Percentiles rank a stretch among this genome's conserved stretches.
Evolutionary conservation across 2,797 vertebrate species (phyloP).

Genomic region (Sus cebifrons): DNA sequence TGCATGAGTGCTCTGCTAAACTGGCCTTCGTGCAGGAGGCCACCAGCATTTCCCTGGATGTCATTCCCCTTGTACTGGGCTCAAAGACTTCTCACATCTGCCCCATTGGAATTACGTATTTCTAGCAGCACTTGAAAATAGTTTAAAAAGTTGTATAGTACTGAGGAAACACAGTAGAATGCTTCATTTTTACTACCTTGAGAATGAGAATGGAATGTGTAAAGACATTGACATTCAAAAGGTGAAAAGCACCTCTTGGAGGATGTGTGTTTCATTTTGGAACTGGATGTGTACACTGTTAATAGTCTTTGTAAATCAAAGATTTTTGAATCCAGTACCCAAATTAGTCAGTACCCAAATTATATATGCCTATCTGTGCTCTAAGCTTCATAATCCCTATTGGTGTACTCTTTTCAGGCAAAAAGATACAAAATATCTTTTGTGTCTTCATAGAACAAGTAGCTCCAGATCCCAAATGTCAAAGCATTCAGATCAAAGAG

Average conservation of each 20-base stretch:
- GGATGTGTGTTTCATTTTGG: not conserved
- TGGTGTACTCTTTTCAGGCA: not conserved
- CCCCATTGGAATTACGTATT: not conserved
- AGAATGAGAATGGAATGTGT: slow-evolving; percentile 40
- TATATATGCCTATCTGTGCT: slow-evolving; percentile 7
- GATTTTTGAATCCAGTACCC: slow-evolving; percentile 11
- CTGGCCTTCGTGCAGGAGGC: not conserved
- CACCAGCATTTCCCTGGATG: not conserved
- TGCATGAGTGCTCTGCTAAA: not conserved
- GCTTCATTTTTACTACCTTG: slow-evolving; percentile 53
- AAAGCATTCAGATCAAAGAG: slow-evolving; percentile 38
- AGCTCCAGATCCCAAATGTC: not conserved
- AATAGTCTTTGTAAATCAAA: not conserved
- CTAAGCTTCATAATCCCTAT: slow-evolving; percentile 8
- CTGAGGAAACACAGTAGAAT: not conserved
- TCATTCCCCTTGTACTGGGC: not conserved
- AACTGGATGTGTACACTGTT: not conserved
- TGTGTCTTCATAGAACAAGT: not conserved
- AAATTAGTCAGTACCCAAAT: not conserved
- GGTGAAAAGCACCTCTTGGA: not conserved
- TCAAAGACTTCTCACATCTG: not conserved
- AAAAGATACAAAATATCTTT: slow-evolving; percentile 50
- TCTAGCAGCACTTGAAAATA: not conserved
- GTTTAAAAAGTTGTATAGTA: not conserved
- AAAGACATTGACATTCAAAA: not conserved